A percentile compares a stretch with the other conserved stretches of the same genome.
Evolutionary conservation across 1,140 invertebrate species (phyloP).

Genomic region (Pseudachorutes palmiensis): DNA sequence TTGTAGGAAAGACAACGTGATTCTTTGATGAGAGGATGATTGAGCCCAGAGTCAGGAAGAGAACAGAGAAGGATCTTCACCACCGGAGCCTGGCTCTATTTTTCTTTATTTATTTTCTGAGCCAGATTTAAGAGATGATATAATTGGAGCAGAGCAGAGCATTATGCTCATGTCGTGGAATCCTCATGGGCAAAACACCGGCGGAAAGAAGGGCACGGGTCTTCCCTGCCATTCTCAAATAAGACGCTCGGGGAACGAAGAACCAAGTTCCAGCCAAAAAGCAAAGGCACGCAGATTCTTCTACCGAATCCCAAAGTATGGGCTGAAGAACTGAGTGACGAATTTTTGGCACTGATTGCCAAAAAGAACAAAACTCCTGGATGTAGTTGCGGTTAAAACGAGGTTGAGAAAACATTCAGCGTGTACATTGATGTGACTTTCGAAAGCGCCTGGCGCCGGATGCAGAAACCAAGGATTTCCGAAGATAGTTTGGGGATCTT

Average conservation of each 20-base stretch:
- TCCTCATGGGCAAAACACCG: neutral
- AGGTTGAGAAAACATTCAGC: neutral
- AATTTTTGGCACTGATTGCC: constrained; percentile 6
- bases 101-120: neutral
- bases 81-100: neutral
- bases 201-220: neutral
- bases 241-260: neutral
- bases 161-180: neutral
- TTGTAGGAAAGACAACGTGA: neutral
- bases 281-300: too few relatives aligned
- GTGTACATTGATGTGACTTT: neutral
- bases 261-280: neutral
- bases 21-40: constrained; percentile 2
- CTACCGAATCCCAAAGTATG: too few relatives aligned
- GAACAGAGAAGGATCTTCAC: too few relatives aligned
- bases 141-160: neutral
- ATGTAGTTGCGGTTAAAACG: neutral
- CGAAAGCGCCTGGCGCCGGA: too few relatives aligned
- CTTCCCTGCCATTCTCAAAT: neutral
- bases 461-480: too few relatives aligned
- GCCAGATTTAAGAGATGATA: neutral
- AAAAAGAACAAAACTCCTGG: constrained; percentile 8
- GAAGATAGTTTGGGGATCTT: too few relatives aligned
- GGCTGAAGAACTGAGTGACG: constrained; percentile 6
- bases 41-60: neutral